A percentile compares a stretch with the other conserved stretches of the same genome.
Evolutionary conservation across 2,888 invertebrate genomes (phyloP).

Genomic region (Dilophus febrilis): DNA sequence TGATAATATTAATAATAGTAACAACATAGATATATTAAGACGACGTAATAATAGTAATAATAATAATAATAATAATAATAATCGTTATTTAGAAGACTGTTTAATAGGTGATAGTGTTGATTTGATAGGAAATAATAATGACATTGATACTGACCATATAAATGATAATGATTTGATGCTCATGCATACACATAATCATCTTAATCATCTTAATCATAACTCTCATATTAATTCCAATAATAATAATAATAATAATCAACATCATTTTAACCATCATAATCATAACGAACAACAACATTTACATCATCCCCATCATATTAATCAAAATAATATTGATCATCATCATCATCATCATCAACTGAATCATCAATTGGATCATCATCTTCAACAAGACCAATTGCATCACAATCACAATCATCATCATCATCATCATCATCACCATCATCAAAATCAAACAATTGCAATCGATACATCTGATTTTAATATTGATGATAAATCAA

Average conservation of each 20-base stretch:
- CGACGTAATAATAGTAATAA: neutral
- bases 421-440: slow-evolving; percentile 3
- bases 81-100: slow-evolving; percentile 21
- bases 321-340: too few species aligned
- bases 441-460: slow-evolving; percentile 2
- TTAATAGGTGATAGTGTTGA: slow-evolving; percentile 14
- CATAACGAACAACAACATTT: too few species aligned
- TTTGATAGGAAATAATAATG: neutral
- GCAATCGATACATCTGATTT: slow-evolving; percentile 9
- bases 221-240: too few species aligned
- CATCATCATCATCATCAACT: slow-evolving; percentile 2
- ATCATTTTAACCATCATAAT: too few species aligned
- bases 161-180: too few species aligned
- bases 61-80: slow-evolving; percentile 10
- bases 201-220: neutral
- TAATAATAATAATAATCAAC: too few species aligned
- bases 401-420: slow-evolving; percentile 12
- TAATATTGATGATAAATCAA: slow-evolving; percentile 34
- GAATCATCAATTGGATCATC: slow-evolving; percentile 11
- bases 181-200: too few species aligned
- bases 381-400: neutral
- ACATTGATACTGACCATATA: neutral
- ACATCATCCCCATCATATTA: too few species aligned
- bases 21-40: neutral
- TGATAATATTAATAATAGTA: too few species aligned